A percentile compares a stretch with the other conserved stretches of the same genome.
Evolutionary conservation across 2,888 invertebrate species (phyloP).

Genomic region (Antheraea assamensis): DNA sequence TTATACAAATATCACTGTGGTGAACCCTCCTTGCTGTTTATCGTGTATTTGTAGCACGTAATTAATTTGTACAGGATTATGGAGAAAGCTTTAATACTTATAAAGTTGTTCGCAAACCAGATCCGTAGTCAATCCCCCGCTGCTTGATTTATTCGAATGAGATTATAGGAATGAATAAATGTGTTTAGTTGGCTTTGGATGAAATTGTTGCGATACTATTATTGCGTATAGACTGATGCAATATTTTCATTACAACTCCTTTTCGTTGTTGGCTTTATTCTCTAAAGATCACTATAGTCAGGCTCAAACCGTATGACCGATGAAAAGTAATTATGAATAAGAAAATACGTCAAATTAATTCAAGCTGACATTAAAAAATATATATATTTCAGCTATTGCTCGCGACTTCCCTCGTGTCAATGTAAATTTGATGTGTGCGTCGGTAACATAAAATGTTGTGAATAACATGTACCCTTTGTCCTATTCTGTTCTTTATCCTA

Average conservation of each 20-base stretch:
- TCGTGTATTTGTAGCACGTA: conserved; percentile 12
- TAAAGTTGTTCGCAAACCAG: conserved; percentile 46
- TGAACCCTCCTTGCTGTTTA: conserved; percentile 11
- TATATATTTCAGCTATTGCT: too few relatives aligned
- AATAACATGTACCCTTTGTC: too few relatives aligned
- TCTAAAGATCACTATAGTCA: too few relatives aligned
- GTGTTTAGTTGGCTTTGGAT: conserved; percentile 3
- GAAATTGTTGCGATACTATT: conserved; percentile 6
- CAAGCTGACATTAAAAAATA: too few relatives aligned
- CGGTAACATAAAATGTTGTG: too few relatives aligned
- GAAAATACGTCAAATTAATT: too few relatives aligned
- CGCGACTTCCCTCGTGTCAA: too few relatives aligned
- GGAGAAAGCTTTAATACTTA: conserved; percentile 53
- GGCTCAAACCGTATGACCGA: neutral
- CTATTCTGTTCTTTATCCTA: too few relatives aligned
- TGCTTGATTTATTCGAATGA: conserved; percentile 52
- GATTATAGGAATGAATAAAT: conserved; percentile 56
- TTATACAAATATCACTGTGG: neutral
- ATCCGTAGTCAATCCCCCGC: conserved; percentile 49
- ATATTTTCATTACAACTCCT: neutral
- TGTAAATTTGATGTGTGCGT: too few relatives aligned
- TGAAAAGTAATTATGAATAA: too few relatives aligned
- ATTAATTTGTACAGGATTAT: conserved; percentile 23
- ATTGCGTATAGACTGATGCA: neutral
- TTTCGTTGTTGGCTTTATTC: neutral